Evolutionary conservation across 1,140 invertebrate genomes (phyloP), one percentile per base, ranked within the genome.

Genomic region (Araneus ventricosus): DNA sequence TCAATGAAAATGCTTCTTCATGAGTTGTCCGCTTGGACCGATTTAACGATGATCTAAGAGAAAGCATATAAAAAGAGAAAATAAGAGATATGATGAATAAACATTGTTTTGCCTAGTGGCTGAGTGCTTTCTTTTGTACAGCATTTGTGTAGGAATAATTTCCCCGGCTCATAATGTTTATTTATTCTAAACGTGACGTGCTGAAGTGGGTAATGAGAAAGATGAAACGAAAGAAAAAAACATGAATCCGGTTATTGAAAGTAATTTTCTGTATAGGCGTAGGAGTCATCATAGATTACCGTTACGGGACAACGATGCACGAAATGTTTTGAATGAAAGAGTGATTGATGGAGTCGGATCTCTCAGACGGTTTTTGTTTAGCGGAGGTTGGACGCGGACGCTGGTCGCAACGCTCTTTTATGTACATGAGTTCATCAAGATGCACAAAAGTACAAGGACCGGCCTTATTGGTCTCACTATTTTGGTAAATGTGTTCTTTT

Each of bases 391-490:
- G 27, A 34, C 27, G 30, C 20, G 70, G 27, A 34, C 27, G 30
- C 20, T 75, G 70, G 30, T 37, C 3, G 30, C 17, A 75, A 30
- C 27, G 39, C 20, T 30, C 37, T 24, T 22, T 24, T 37, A 24
- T 27, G 27, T 70, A 10, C 17, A 45, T 34, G 20, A 34, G 4
- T 82, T 59, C 24, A 27, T 80, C 88, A 92, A 22, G 14, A 92
- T 92, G 90, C 52, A 92, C 22, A 92, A 85, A 24, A 92, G 90
- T 22, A 92, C 82, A 4, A 37, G 30, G 80, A 92, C 59, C 14
- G 90, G 90, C 22, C 61, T 92, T 22, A 85, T 92, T n/a, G 90
- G 79, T 22, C 45, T 92, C 4, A 39, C 61, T 67, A 37, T 92
- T 45, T 39, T 92, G 39, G 90, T 92, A 84, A 20, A 80, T 39